A percentile compares a stretch with the other conserved stretches of the same genome.
phyloP scores from a whole-genome alignment of 1,140 invertebrate species.

The Drosophila cardini region DNA sequence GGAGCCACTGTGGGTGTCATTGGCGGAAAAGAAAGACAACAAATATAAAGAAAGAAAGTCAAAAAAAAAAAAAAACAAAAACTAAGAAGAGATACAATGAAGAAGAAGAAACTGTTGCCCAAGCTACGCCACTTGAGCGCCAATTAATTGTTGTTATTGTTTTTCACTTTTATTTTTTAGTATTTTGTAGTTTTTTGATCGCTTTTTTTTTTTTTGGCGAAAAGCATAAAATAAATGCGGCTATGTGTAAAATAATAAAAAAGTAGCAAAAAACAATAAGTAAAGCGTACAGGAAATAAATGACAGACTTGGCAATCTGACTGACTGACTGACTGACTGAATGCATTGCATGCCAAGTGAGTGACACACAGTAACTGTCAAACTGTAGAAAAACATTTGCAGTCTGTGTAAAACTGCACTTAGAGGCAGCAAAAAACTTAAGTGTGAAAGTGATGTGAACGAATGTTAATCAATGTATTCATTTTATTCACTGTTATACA shows the following conservation, averaged over 20 bases:
- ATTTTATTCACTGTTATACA: no score
- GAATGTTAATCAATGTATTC: not conserved
- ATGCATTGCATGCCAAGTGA: slow-evolving; percentile 23
- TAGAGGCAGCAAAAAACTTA: not conserved
- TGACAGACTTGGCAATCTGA: not conserved
- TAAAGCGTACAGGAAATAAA: slow-evolving; percentile 13
- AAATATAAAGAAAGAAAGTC: slow-evolving; percentile 19
- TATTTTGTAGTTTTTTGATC: slow-evolving; percentile 12
- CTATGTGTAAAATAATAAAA: slow-evolving; percentile 1
- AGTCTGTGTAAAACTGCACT: slow-evolving; percentile 3
- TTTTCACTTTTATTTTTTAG: slow-evolving; percentile 18
- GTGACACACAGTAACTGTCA: not conserved
- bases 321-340: slow-evolving; percentile 6
- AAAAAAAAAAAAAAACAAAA: not conserved
- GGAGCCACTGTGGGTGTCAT: slow-evolving; percentile 41
- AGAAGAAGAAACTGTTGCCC: slow-evolving; percentile 22
- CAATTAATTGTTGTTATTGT: slow-evolving; percentile 31
- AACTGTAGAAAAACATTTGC: not conserved
- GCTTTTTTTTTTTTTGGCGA: slow-evolving; percentile 13
- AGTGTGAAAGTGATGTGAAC: not conserved
- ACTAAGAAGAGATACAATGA: not conserved
- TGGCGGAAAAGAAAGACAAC: slow-evolving; percentile 39
- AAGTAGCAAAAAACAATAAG: slow-evolving; percentile 1
- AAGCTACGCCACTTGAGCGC: slow-evolving; percentile 32
- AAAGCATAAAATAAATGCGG: slow-evolving; percentile 10